Evolutionary conservation across 2,888 invertebrate species (phyloP).

Genomic region (Xanthorhoe designata): DNA sequence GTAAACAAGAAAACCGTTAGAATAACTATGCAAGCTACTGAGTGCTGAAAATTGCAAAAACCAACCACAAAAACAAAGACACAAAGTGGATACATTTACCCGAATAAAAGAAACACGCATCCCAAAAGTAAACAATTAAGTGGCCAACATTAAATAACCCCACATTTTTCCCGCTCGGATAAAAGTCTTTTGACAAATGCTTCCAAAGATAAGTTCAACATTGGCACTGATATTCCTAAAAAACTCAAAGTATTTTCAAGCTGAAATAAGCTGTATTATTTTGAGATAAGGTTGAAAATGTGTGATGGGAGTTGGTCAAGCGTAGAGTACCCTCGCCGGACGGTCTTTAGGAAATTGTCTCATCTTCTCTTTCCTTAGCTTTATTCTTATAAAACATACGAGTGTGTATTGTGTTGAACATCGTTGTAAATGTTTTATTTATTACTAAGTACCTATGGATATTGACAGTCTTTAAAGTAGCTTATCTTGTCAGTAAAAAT

Average conservation of each 20-base stretch:
- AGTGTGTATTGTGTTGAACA: neutral
- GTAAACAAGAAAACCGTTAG: too few species aligned
- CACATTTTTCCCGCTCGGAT: conserved; percentile 29
- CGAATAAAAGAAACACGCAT: conserved; percentile 30
- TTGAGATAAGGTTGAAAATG: conserved; percentile 32
- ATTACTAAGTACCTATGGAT: neutral
- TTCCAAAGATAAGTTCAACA: conserved; percentile 40
- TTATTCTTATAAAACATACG: conserved; percentile 31
- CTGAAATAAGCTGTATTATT: conserved; percentile 19
- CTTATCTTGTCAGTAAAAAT: too few species aligned
- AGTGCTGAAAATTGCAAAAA: neutral
- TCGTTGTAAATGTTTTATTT: neutral
- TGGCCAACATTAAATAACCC: conserved; percentile 32
- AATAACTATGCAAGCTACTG: too few species aligned
- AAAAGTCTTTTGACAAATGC: conserved; percentile 38
- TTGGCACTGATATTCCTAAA: conserved; percentile 34
- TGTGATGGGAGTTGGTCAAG: conserved; percentile 33
- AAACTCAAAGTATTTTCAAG: conserved; percentile 15
- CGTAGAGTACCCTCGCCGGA: conserved; percentile 33
- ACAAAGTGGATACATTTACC: conserved; percentile 20
- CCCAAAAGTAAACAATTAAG: conserved; percentile 34
- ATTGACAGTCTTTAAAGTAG: neutral
- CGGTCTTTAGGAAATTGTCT: conserved; percentile 47
- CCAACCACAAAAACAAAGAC: conserved; percentile 13
- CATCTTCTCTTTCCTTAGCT: conserved; percentile 32